These are phyloP conservation scores for Trachops cirrhosus DNA, from an alignment of 2,797 vertebrate species.

Conservation along the genomic window DNA sequence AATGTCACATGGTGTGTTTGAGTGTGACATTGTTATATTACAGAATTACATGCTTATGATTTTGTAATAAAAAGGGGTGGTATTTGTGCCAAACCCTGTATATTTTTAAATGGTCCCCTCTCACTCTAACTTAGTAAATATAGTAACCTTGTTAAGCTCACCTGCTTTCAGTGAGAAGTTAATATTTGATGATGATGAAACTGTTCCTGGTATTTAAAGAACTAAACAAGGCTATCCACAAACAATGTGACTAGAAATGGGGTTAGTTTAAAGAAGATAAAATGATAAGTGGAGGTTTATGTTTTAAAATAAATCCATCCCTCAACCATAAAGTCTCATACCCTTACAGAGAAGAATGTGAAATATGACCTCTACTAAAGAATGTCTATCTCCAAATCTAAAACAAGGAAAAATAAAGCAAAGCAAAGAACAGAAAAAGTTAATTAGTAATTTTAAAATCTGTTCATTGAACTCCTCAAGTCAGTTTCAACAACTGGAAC, in stretches of 20 bases:
- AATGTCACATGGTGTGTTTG: no score
- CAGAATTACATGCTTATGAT: not conserved
- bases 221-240: constrained; percentile 52
- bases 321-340: constrained; percentile 47
- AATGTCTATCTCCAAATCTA: constrained; percentile 25
- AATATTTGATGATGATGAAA: constrained; percentile 69
- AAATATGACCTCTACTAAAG: constrained; percentile 48
- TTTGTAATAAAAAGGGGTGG: no score
- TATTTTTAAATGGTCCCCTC: not conserved
- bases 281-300: constrained; percentile 44
- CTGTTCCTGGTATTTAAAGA: constrained; percentile 59
- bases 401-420: constrained; percentile 33
- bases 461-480: constrained; percentile 7
- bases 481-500: constrained; percentile 15
- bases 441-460: constrained; percentile 37
- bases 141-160: not conserved
- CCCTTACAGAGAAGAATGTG: constrained; percentile 40
- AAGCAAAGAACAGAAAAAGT: constrained; percentile 38
- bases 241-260: constrained; percentile 52
- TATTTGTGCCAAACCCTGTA: no score
- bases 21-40: no score
- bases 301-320: constrained; percentile 58
- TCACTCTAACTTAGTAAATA: constrained; percentile 9
- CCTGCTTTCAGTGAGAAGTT: constrained; percentile 46
- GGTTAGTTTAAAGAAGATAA: constrained; percentile 53